phyloP scores from a whole-genome alignment of 1,140 invertebrate genomes.

The Arctopsyche grandis region DNA sequence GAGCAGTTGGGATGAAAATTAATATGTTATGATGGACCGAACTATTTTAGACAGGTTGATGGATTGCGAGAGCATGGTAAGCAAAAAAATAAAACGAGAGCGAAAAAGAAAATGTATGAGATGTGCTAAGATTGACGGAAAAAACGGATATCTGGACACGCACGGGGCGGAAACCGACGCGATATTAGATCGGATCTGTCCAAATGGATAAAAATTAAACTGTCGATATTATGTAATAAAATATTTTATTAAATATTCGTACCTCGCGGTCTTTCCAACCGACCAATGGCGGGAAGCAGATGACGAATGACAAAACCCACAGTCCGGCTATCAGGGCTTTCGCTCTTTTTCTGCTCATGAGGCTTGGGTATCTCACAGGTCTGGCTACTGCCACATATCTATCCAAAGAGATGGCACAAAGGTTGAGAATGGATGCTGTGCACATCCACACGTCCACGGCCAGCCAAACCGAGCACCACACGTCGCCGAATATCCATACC shows the following conservation, averaged over 20 bases:
- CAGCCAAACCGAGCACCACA: conserved; percentile 93
- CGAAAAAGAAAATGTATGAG: background rate
- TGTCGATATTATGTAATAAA: too few species aligned
- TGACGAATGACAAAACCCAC: conserved; percentile 95
- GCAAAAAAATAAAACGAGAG: background rate
- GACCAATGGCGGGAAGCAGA: conserved; percentile 95
- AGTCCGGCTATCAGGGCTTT: conserved; percentile 89
- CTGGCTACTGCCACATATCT: conserved; percentile 95
- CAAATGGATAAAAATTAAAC: background rate
- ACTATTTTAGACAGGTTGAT: conserved; percentile 27
- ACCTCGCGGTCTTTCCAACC: conserved; percentile 91
- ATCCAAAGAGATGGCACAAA: conserved; percentile 91
- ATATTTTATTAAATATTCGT: conserved; percentile 24
- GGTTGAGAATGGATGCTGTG: conserved; percentile 93
- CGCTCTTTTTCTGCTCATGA: conserved; percentile 90
- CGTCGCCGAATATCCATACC: conserved; percentile 92
- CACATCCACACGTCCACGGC: conserved; percentile 96
- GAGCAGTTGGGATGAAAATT: conserved; percentile 6
- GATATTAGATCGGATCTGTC: background rate
- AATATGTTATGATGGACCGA: conserved; percentile 30
- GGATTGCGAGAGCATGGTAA: conserved; percentile 18
- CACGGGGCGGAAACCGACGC: background rate
- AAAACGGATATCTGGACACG: background rate
- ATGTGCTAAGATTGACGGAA: background rate
- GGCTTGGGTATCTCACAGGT: conserved; percentile 91